Percentiles rank a stretch among this genome's conserved stretches.
Evolutionary conservation across 2,113 vertebrate genomes (phyloP).

Genomic region (Hucho hucho): DNA sequence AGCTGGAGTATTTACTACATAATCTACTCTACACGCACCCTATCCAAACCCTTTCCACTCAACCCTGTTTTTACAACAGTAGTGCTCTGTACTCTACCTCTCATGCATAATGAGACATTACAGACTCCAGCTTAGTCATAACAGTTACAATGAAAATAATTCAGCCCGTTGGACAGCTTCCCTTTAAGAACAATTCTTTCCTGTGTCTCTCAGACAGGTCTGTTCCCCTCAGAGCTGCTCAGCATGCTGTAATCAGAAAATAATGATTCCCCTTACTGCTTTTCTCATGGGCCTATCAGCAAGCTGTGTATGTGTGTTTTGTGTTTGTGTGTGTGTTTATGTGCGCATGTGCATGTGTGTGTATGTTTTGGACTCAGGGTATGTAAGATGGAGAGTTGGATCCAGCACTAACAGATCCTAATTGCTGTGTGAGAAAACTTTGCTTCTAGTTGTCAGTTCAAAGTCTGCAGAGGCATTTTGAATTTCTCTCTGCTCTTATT

Average conservation of each 20-base stretch:
- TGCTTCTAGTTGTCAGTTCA: conserved; percentile 37
- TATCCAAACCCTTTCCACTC: too few relatives aligned
- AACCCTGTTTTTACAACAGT: conserved; percentile 20
- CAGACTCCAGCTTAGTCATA: background rate
- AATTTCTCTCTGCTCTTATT: conserved; percentile 32
- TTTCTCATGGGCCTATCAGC: background rate
- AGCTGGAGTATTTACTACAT: too few relatives aligned
- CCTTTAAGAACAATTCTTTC: background rate
- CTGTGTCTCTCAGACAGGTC: background rate
- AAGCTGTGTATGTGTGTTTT: background rate
- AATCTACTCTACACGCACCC: too few relatives aligned
- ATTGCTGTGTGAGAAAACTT: background rate
- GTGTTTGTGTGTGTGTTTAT: too few relatives aligned
- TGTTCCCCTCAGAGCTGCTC: background rate
- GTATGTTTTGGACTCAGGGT: too few relatives aligned
- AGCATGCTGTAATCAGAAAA: background rate
- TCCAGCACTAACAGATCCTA: background rate
- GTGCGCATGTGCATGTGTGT: too few relatives aligned
- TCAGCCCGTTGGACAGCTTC: background rate
- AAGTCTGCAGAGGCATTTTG: conserved; percentile 43
- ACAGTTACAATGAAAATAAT: background rate
- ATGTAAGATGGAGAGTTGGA: background rate
- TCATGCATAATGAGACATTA: background rate
- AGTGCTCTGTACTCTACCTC: conserved; percentile 16
- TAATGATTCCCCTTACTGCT: background rate